Percentiles rank a stretch among this genome's conserved stretches.
Conservation (phyloP, 2,888 invertebrate genomes). For the Agapostemon virescens region DNA sequence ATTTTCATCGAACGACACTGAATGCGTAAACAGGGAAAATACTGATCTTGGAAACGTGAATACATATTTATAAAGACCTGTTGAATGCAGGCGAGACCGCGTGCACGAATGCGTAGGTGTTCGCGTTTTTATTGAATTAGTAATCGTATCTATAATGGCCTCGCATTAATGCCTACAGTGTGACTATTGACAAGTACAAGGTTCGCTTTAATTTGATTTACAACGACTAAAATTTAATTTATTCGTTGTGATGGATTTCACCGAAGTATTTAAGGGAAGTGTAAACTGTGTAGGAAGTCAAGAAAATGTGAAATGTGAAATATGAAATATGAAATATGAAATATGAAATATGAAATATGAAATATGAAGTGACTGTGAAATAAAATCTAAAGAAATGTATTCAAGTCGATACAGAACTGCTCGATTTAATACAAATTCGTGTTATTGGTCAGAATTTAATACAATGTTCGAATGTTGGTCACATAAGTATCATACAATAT, state of each 20-base stretch:
- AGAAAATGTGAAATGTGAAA: no score
- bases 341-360: no score
- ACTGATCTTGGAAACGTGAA: background rate
- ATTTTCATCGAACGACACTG: background rate
- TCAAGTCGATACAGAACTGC: background rate
- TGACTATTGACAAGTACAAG: background rate
- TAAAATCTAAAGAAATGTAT: background rate
- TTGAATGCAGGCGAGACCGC: constrained; percentile 5
- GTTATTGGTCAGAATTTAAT: background rate
- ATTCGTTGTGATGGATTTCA: background rate
- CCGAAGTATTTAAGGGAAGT: no score
- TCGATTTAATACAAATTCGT: background rate
- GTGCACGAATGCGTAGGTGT: background rate
- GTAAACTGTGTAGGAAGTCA: no score
- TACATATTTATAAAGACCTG: constrained; percentile 24
- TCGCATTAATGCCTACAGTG: background rate
- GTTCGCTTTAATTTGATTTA: background rate
- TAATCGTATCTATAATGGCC: background rate
- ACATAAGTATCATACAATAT: no score
- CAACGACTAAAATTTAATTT: background rate
- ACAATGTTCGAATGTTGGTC: no score
- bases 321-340: no score
- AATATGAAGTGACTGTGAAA: background rate
- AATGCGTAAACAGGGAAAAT: constrained; percentile 12
- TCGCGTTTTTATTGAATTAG: background rate